These are phyloP conservation scores for Musca domestica DNA, from an alignment of 1,140 invertebrate genomes.

Conservation along the genomic window DNA sequence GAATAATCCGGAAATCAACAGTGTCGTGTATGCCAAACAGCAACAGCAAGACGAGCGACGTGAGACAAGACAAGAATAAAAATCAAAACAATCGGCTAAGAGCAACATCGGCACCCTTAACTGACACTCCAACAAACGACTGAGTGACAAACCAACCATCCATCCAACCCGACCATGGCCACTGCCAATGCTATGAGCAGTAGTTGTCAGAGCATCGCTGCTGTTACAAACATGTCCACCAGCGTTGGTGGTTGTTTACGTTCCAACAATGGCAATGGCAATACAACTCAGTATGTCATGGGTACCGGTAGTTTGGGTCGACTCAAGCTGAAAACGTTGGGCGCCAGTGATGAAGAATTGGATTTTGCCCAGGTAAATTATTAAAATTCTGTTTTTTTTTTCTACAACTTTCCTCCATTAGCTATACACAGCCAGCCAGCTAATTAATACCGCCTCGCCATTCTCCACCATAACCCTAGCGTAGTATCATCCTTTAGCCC, in stretches of 20 bases:
- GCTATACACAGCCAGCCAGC: no score
- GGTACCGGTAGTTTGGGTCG: constrained; percentile 50
- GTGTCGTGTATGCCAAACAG: not conserved
- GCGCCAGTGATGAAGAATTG: constrained; percentile 50
- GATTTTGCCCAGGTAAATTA: constrained; percentile 47
- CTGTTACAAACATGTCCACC: constrained; percentile 31
- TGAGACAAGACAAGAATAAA: not conserved
- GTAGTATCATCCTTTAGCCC: no score
- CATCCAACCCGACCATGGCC: constrained; percentile 26
- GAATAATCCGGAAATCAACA: constrained; percentile 7
- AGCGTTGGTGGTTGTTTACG: constrained; percentile 25
- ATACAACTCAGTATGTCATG: constrained; percentile 39
- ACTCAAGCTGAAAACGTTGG: constrained; percentile 45
- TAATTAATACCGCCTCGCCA: no score
- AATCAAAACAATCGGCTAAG: not conserved
- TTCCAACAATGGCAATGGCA: constrained; percentile 18
- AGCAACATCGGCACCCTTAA: not conserved
- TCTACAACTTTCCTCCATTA: no score
- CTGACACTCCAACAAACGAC: not conserved
- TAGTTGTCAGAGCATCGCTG: constrained; percentile 50
- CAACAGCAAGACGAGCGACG: not conserved
- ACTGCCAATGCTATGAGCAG: constrained; percentile 38
- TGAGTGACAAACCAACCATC: constrained; percentile 4
- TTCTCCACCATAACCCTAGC: not conserved
- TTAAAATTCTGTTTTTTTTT: no score